Evolutionary conservation across 2,797 vertebrate genomes (phyloP).

Genomic region (Gobio occitaniae): DNA sequence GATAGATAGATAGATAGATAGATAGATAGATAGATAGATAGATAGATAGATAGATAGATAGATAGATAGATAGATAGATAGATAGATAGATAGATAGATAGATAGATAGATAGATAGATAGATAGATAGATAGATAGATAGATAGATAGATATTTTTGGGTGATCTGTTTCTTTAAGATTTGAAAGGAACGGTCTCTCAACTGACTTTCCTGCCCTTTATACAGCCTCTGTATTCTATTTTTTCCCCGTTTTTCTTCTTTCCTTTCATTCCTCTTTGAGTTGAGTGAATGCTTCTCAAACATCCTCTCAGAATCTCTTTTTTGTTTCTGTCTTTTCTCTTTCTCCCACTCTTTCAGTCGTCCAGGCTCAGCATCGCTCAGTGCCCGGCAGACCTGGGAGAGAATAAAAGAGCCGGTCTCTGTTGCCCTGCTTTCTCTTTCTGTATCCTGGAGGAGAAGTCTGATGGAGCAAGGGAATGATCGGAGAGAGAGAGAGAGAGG

Average conservation of each 20-base stretch:
- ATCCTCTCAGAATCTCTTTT: constrained; percentile 21
- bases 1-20: neutral
- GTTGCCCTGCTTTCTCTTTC: constrained; percentile 9
- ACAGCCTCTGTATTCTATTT: constrained; percentile 14
- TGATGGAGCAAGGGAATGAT: constrained; percentile 15
- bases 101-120: neutral
- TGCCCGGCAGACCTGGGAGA: neutral
- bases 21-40: neutral
- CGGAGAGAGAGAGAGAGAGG: neutral
- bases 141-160: neutral
- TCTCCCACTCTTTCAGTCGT: constrained; percentile 32
- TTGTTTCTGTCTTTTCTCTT: constrained; percentile 21
- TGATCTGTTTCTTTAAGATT: neutral
- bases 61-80: neutral
- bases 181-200: neutral
- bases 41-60: neutral
- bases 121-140: neutral
- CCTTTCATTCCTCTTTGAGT: constrained; percentile 11
- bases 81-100: neutral
- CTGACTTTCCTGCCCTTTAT: neutral
- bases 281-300: constrained; percentile 1
- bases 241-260: neutral
- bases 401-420: constrained; percentile 7
- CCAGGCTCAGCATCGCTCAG: constrained; percentile 9
- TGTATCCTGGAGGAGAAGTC: constrained; percentile 38